Conservation (phyloP, 2,113 vertebrate genomes). For the Lampris megalopsis region DNA sequence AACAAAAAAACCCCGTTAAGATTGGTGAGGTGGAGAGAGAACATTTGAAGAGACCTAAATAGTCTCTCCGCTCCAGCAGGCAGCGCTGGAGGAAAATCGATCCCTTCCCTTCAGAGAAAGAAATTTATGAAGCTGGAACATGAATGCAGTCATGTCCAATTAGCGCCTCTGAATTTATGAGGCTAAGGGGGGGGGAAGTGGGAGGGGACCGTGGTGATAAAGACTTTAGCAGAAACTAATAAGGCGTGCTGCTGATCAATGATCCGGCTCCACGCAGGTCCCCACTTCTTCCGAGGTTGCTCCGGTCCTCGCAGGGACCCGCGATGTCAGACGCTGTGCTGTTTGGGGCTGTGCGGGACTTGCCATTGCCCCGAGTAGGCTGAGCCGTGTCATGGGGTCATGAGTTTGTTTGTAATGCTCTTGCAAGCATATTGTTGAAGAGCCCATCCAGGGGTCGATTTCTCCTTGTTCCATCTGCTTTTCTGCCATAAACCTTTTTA, state of each 20-base stretch:
- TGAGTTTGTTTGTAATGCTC: neutral
- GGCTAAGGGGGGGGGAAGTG: constrained; percentile 61
- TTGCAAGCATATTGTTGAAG: neutral
- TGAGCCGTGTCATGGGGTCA: neutral
- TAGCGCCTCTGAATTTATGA: constrained; percentile 77
- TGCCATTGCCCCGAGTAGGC: neutral
- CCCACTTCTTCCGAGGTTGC: constrained; percentile 39
- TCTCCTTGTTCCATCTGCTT: too few relatives aligned
- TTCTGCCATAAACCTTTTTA: too few relatives aligned
- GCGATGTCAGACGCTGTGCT: neutral
- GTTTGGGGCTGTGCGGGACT: constrained; percentile 3
- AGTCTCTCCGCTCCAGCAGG: constrained; percentile 47
- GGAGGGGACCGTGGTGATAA: constrained; percentile 70
- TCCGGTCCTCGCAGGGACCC: neutral
- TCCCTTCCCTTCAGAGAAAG: constrained; percentile 75
- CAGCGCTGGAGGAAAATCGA: constrained; percentile 78
- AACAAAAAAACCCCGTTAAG: neutral
- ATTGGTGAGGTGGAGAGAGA: constrained; percentile 23
- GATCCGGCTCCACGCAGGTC: constrained; percentile 50
- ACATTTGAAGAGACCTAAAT: constrained; percentile 51
- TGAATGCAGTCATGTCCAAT: constrained; percentile 83
- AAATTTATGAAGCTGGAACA: constrained; percentile 82
- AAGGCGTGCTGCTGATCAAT: constrained; percentile 76
- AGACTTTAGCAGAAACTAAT: constrained; percentile 75
- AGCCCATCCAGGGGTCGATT: too few relatives aligned